A percentile compares a stretch with the other conserved stretches of the same genome.
phyloP scores from a whole-genome alignment of 1,140 invertebrate species.

The Leptinotarsa lineolata region DNA sequence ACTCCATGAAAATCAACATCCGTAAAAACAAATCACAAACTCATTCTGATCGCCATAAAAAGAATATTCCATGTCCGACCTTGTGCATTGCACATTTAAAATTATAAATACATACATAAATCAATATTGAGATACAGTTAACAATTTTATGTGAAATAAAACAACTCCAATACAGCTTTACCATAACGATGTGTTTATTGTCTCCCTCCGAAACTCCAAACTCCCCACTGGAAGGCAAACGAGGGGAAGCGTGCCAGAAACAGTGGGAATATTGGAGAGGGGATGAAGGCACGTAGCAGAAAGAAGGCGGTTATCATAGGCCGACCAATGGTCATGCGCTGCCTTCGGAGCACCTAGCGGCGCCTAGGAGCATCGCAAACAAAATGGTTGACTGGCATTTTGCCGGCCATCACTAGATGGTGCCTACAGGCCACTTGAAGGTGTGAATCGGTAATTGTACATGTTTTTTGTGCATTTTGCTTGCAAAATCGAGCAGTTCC shows the following conservation, averaged over 20 bases:
- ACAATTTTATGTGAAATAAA: conserved; percentile 53
- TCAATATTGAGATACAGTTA: conserved; percentile 53
- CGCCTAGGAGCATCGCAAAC: conserved; percentile 44
- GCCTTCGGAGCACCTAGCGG: conserved; percentile 47
- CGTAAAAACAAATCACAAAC: conserved; percentile 28
- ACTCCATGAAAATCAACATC: conserved; percentile 34
- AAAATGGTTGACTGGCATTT: conserved; percentile 52
- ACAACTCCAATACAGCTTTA: conserved; percentile 53
- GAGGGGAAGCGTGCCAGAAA: conserved; percentile 35
- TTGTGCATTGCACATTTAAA: conserved; percentile 43
- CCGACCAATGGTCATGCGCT: conserved; percentile 48
- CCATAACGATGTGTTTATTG: conserved; percentile 56
- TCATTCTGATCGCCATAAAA: conserved; percentile 24
- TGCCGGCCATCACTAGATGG: conserved; percentile 39
- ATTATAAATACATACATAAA: conserved; percentile 51
- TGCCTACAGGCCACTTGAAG: conserved; percentile 22
- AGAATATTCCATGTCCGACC: conserved; percentile 33
- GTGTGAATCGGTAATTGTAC: conserved; percentile 4
- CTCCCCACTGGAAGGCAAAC: conserved; percentile 23
- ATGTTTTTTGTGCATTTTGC: not conserved
- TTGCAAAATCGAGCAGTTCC: not conserved
- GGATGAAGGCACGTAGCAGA: conserved; percentile 30
- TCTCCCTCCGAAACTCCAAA: conserved; percentile 40
- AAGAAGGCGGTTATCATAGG: conserved; percentile 38
- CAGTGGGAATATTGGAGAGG: conserved; percentile 28